A percentile compares a stretch with the other conserved stretches of the same genome.
Evolutionary conservation across 2,888 invertebrate genomes (phyloP).

Genomic region (Danaus chrysippus): DNA sequence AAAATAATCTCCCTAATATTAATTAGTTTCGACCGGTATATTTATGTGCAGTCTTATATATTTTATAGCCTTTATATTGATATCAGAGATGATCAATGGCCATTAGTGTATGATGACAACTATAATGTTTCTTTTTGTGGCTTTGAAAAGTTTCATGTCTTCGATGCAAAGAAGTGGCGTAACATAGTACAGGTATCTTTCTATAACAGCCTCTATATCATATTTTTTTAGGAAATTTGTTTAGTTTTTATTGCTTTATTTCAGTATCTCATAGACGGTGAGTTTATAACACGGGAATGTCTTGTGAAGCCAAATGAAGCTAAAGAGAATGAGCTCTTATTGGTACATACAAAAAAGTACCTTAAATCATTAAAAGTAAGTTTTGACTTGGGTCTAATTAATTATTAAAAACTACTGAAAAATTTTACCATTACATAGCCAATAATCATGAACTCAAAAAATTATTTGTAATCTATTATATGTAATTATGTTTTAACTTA

Average conservation of each 20-base stretch:
- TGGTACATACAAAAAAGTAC: conserved; percentile 87
- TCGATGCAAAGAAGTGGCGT: conserved; percentile 93
- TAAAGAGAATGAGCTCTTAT: conserved; percentile 82
- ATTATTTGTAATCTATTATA: too few relatives aligned
- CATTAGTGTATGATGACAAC: conserved; percentile 87
- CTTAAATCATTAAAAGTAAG: conserved; percentile 85
- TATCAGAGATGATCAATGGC: conserved; percentile 81
- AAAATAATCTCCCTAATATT: background rate
- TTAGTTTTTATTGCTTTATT: conserved; percentile 18
- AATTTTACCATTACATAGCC: conserved; percentile 12
- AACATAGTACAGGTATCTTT: conserved; percentile 82
- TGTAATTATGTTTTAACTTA: too few relatives aligned
- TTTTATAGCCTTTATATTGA: conserved; percentile 72
- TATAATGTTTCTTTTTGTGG: conserved; percentile 91
- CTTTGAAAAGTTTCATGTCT: conserved; percentile 91
- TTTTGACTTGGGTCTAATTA: conserved; percentile 11
- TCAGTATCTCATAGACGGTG: conserved; percentile 79
- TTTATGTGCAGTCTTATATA: background rate
- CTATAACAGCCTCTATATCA: background rate
- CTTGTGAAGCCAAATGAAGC: conserved; percentile 86
- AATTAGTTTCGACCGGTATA: background rate
- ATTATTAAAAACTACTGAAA: background rate
- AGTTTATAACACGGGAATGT: conserved; percentile 80
- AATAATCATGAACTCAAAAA: too few relatives aligned
- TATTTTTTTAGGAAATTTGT: background rate